These are phyloP conservation scores for Eristalis intricaria DNA, from an alignment of 2,888 invertebrate species.

Conservation along the genomic window DNA sequence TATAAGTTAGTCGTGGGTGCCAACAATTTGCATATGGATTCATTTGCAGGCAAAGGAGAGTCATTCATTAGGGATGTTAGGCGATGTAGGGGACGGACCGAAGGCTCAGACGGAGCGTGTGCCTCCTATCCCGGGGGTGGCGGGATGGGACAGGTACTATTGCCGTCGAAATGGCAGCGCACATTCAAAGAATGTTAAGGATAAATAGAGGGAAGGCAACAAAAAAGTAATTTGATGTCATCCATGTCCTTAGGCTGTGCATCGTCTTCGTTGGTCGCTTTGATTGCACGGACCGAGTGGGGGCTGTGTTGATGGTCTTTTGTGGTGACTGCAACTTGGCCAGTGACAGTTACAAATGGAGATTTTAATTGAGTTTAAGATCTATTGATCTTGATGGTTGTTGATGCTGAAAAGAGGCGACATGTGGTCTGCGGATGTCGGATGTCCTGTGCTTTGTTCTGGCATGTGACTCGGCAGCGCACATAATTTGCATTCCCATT, in stretches of 20 bases:
- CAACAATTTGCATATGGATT: conserved; percentile 70
- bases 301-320: conserved; percentile 14
- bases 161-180: conserved; percentile 38
- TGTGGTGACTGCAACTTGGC: conserved; percentile 1
- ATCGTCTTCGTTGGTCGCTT: conserved; percentile 2
- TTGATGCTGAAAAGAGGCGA: neutral
- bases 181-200: conserved; percentile 32
- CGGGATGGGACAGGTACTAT: conserved; percentile 21
- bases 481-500: too few species aligned
- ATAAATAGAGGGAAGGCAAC: conserved; percentile 12
- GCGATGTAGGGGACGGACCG: conserved; percentile 13
- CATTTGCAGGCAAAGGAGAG: conserved; percentile 24
- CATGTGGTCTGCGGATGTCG: neutral
- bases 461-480: too few species aligned
- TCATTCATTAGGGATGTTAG: conserved; percentile 68
- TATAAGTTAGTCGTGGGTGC: conserved; percentile 64
- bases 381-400: neutral
- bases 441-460: neutral
- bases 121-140: conserved; percentile 5
- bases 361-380: conserved; percentile 51
- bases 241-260: conserved; percentile 23
- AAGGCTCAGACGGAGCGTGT: conserved; percentile 9
- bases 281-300: neutral
- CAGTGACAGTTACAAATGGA: conserved; percentile 40
- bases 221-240: conserved; percentile 69